phyloP scores from a whole-genome alignment of 1,140 invertebrate genomes.

The Brachionus rotundiformis region DNA sequence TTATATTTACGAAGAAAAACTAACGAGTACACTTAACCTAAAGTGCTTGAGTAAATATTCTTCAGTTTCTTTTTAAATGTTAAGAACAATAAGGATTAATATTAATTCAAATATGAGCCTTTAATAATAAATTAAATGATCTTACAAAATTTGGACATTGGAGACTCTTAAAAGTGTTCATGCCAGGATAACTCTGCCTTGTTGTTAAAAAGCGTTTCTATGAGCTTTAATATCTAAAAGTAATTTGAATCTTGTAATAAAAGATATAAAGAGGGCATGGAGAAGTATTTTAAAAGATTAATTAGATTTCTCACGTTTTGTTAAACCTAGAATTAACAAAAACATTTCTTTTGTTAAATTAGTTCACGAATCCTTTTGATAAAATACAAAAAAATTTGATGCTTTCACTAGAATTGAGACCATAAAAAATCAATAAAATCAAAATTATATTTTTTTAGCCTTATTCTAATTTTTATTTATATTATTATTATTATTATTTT shows the following conservation, averaged over 20 bases:
- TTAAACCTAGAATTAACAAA: neutral
- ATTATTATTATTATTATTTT: too few relatives aligned
- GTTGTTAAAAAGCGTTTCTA: neutral
- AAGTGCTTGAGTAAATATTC: neutral
- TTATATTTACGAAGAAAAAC: neutral
- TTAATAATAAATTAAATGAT: neutral
- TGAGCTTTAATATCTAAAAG: neutral
- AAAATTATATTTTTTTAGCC: neutral
- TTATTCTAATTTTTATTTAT: neutral
- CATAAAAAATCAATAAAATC: neutral
- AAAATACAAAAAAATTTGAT: neutral
- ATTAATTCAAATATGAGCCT: neutral
- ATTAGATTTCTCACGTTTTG: conserved; percentile 8
- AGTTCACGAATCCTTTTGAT: neutral
- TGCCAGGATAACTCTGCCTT: neutral
- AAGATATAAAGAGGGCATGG: neutral
- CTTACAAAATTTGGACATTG: neutral
- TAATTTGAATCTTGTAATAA: neutral
- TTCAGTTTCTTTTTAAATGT: conserved; percentile 6
- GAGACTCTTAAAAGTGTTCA: neutral
- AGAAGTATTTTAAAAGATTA: conserved; percentile 10
- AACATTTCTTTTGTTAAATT: conserved; percentile 8
- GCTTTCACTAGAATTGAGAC: neutral
- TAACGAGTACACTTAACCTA: neutral
- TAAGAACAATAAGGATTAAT: neutral